Evolutionary conservation across 1,140 invertebrate species (phyloP).

Genomic region (Halictus rubicundus): DNA sequence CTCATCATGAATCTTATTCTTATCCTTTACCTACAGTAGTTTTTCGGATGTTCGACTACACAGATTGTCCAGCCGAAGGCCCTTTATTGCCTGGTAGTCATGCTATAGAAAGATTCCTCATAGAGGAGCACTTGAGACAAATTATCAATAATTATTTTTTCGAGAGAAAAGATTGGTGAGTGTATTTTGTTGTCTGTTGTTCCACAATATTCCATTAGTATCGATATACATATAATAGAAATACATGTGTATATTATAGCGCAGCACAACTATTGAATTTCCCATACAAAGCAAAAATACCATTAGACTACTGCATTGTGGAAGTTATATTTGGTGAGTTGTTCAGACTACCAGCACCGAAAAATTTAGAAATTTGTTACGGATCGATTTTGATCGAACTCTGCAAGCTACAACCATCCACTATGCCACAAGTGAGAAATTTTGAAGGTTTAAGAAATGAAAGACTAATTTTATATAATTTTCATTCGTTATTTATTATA

Average conservation of each 20-base stretch:
- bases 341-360: slow-evolving; percentile 93
- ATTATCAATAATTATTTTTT: slow-evolving; percentile 94
- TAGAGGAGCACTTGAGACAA: slow-evolving; percentile 97
- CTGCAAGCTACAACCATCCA: slow-evolving; percentile 97
- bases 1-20: slow-evolving; percentile 92
- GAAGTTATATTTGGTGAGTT: slow-evolving; percentile 98
- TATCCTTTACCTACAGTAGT: slow-evolving; percentile 96
- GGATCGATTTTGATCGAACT: slow-evolving; percentile 98
- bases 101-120: slow-evolving; percentile 98
- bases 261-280: slow-evolving; percentile 95
- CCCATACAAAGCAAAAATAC: slow-evolving; percentile 96
- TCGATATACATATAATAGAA: slow-evolving; percentile 21
- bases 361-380: slow-evolving; percentile 96
- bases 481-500: slow-evolving; percentile 36
- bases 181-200: slow-evolving; percentile 14
- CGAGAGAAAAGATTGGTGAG: slow-evolving; percentile 96
- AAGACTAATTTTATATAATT: slow-evolving; percentile 8
- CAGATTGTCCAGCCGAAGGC: slow-evolving; percentile 93
- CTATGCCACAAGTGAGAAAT: slow-evolving; percentile 93
- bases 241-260: slow-evolving; percentile 78
- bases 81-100: slow-evolving; percentile 95
- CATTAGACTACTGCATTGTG: slow-evolving; percentile 98
- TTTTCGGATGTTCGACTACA: slow-evolving; percentile 98
- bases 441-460: neutral
- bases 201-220: too few species aligned